These are phyloP conservation scores for Ovibos moschatus DNA, from an alignment of 2,113 vertebrate species.

Conservation along the genomic window DNA sequence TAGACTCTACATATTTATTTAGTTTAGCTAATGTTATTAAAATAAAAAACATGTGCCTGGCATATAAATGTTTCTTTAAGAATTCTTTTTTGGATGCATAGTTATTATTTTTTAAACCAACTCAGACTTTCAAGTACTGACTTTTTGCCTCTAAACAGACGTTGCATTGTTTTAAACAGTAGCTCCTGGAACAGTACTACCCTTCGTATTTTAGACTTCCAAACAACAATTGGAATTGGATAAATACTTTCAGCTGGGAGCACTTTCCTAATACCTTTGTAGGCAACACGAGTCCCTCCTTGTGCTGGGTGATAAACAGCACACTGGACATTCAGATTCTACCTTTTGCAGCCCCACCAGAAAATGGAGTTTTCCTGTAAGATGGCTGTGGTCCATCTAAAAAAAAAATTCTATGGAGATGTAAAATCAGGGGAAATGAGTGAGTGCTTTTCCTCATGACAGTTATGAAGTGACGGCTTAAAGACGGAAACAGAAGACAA, in stretches of 20 bases:
- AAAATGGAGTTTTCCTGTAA: neutral
- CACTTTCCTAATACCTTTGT: slow-evolving; percentile 79
- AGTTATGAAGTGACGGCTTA: neutral
- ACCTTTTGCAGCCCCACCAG: neutral
- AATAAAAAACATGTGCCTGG: slow-evolving; percentile 79
- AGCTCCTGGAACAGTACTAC: slow-evolving; percentile 74
- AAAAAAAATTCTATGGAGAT: slow-evolving; percentile 33
- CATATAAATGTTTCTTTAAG: slow-evolving; percentile 60
- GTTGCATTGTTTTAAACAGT: slow-evolving; percentile 80
- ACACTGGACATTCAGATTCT: neutral
- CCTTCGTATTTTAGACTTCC: slow-evolving; percentile 77
- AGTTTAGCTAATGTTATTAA: slow-evolving; percentile 75
- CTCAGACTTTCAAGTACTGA: slow-evolving; percentile 67
- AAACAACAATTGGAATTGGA: slow-evolving; percentile 79
- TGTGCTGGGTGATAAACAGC: slow-evolving; percentile 41
- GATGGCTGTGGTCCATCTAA: neutral
- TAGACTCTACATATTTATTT: slow-evolving; percentile 76
- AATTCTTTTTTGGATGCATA: slow-evolving; percentile 74
- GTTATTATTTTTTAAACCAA: slow-evolving; percentile 72
- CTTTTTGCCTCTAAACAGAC: slow-evolving; percentile 69
- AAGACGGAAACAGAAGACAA: neutral
- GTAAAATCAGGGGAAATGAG: slow-evolving; percentile 8
- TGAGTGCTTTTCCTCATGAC: neutral
- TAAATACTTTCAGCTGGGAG: slow-evolving; percentile 83
- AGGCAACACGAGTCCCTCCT: slow-evolving; percentile 71